Evolutionary conservation across 2,113 vertebrate species (phyloP), one percentile per base, ranked within the genome.

Genomic region (Bolborhynchus lineola): DNA sequence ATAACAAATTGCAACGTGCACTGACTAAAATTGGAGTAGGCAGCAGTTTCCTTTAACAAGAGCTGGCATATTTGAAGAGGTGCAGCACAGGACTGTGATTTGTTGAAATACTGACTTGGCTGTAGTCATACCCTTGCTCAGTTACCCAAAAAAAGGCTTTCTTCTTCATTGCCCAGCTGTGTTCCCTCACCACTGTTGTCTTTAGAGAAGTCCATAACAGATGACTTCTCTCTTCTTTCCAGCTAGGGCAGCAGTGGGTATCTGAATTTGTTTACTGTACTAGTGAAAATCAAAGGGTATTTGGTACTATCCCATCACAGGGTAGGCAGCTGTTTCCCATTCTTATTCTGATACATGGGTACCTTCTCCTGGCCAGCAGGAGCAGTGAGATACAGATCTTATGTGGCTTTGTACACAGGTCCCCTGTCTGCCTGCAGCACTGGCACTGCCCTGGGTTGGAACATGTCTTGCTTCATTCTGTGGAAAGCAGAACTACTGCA

Each of bases 21-120:
- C 68, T 44, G 88, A 78, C 72, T 93, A 75, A 92, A 94, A 86
- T 4, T 44, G 67, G 86, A 97, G 86, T 64, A 93, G 92, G 77
- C 77, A 89, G 80, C 47, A 63, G 81, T 92, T 93, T 85, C 41
- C 59, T 91, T 55, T 77, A 74, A 65, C 63, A 72, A 88, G 79
- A 74, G 55, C 1, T 90, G 75, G 41, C 75, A 46, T 82, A 53
- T 92, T 76, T 88, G 53, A 60, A 83, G 84, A 90, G 60, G 77
- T 37, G 24, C 63, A 77, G 92, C 85, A 80, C 49, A 87, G 62
- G 84, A 49, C 26, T n/a, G 74, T 31, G 74, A 24, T 47, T 49
- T 35, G 86, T 70, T 41, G 57, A 62, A 49, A 53, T 76, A 46
- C 16, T 31, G 78, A 24, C 71, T 82, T 39, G 57, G 55, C 57